Evolutionary conservation across 2,888 invertebrate species (phyloP).

Genomic region (Phasia obesa): DNA sequence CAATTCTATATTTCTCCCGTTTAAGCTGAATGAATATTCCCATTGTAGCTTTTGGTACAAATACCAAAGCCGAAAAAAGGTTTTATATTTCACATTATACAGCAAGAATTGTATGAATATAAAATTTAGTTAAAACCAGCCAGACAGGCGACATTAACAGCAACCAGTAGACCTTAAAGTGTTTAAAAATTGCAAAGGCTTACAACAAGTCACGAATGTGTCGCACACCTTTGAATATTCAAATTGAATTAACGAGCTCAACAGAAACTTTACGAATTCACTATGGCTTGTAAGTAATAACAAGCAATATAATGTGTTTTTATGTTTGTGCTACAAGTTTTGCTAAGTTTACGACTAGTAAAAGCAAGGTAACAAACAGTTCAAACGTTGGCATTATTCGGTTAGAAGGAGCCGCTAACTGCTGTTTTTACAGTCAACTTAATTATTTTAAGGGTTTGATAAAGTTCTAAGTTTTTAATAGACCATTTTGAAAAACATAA

Average conservation of each 20-base stretch:
- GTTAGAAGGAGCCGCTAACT: conserved; percentile 60
- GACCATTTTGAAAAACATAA: no score
- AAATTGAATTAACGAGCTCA: conserved; percentile 70
- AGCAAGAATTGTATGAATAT: conserved; percentile 25
- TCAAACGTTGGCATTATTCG: conserved; percentile 62
- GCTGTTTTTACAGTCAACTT: conserved; percentile 3
- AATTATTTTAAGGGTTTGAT: not conserved
- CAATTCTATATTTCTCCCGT: conserved; percentile 16
- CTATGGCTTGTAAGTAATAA: conserved; percentile 42
- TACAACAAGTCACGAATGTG: conserved; percentile 70
- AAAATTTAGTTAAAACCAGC: conserved; percentile 38
- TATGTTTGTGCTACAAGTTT: no score
- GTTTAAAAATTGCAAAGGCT: conserved; percentile 62
- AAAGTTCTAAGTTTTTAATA: no score
- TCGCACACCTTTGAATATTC: conserved; percentile 71
- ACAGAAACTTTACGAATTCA: conserved; percentile 59
- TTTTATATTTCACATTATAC: conserved; percentile 13
- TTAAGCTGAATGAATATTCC: conserved; percentile 26
- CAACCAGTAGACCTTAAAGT: conserved; percentile 65
- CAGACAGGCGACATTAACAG: conserved; percentile 50
- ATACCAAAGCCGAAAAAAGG: conserved; percentile 4
- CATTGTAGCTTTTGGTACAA: conserved; percentile 25
- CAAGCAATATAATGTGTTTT: conserved; percentile 28
- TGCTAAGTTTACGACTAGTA: conserved; percentile 11
- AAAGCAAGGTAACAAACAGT: conserved; percentile 51